Conservation (phyloP, 2,888 invertebrate genomes). For the Athalia circularis region DNA sequence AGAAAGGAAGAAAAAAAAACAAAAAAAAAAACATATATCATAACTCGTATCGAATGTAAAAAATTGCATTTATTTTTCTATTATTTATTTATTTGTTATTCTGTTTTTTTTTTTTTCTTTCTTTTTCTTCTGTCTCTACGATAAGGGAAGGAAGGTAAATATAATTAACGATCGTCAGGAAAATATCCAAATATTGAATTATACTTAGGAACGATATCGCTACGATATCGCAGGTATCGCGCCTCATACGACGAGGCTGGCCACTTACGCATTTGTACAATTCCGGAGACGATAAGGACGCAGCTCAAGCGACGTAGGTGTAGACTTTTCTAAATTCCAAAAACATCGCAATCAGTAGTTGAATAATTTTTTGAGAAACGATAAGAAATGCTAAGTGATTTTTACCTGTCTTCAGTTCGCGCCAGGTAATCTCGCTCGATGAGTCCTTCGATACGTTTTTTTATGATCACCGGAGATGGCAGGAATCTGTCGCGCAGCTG, state of each 20-base stretch:
- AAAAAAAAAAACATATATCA: background rate
- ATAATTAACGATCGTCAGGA: slow-evolving; percentile 31
- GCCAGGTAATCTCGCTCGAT: slow-evolving; percentile 99
- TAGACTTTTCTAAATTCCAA: slow-evolving; percentile 85
- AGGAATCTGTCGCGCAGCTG: slow-evolving; percentile 97
- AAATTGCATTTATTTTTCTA: slow-evolving; percentile 29
- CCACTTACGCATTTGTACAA: slow-evolving; percentile 70
- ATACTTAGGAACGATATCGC: slow-evolving; percentile 21
- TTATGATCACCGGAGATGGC: slow-evolving; percentile 98
- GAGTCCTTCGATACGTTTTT: slow-evolving; percentile 99
- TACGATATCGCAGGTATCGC: slow-evolving; percentile 13
- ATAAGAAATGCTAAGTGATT: slow-evolving; percentile 30
- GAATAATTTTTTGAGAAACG: background rate
- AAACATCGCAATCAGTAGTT: slow-evolving; percentile 12
- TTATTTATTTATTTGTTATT: background rate
- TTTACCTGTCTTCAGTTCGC: slow-evolving; percentile 95
- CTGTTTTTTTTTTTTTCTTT: background rate
- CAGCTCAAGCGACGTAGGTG: slow-evolving; percentile 92
- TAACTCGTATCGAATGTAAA: slow-evolving; percentile 32
- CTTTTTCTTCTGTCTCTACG: slow-evolving; percentile 3
- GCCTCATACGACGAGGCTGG: slow-evolving; percentile 13
- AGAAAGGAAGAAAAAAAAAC: background rate
- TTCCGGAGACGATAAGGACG: slow-evolving; percentile 63
- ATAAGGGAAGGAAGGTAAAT: slow-evolving; percentile 18
- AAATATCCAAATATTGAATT: slow-evolving; percentile 26